Evolutionary conservation across 1,140 invertebrate species (phyloP).

Genomic region (Neotoxoptera formosana): DNA sequence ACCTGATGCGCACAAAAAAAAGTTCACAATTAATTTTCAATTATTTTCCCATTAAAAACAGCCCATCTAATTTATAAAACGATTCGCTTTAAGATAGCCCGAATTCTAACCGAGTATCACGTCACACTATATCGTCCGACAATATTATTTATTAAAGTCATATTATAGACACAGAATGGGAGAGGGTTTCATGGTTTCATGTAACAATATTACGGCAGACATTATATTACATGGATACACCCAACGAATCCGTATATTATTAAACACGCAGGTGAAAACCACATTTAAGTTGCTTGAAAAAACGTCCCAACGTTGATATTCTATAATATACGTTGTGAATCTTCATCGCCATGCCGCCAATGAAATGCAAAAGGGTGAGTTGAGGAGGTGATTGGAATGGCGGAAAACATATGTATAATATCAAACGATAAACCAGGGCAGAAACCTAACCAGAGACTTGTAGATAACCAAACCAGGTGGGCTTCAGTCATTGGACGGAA

Average conservation of each 20-base stretch:
- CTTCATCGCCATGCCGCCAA: background rate
- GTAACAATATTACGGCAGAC: background rate
- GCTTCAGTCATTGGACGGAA: background rate
- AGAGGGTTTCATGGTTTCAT: background rate
- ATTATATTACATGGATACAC: background rate
- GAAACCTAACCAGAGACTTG: background rate
- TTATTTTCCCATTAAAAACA: background rate
- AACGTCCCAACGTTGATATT: background rate
- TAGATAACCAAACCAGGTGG: background rate
- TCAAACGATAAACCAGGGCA: too few relatives aligned
- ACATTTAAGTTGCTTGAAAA: background rate
- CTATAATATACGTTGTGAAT: background rate
- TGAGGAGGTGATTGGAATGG: background rate
- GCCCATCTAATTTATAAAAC: background rate
- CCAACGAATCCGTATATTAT: constrained; percentile 12
- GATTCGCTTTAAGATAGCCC: background rate
- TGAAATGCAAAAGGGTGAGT: background rate
- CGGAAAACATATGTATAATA: constrained; percentile 2
- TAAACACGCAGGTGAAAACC: constrained; percentile 18
- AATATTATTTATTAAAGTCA: background rate
- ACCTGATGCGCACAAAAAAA: background rate
- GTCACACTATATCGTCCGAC: background rate
- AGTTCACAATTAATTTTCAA: constrained; percentile 15
- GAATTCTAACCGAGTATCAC: background rate
- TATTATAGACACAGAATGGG: background rate